Conservation (phyloP, 37 sponge, comb jelly and placozoan genomes). For the Agelas oroides region DNA sequence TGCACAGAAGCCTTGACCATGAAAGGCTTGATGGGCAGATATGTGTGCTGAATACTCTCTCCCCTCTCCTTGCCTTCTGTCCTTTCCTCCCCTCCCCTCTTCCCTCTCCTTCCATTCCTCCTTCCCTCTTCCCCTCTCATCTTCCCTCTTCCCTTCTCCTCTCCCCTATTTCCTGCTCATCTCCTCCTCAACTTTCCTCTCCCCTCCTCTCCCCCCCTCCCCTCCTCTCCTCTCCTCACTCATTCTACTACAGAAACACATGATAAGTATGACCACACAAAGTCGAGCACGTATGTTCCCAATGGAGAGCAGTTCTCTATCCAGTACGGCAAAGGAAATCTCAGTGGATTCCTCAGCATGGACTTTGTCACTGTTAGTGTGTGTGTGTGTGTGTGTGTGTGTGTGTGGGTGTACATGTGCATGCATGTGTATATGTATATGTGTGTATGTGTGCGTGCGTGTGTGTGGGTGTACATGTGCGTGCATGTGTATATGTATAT, state of each 20-base stretch:
- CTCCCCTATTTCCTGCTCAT: too few species aligned
- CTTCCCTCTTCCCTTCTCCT: too few species aligned
- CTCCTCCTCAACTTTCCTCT: too few species aligned
- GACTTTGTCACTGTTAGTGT: constrained; percentile 87
- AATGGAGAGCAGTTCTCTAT: constrained; percentile 90
- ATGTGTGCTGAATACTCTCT: too few species aligned
- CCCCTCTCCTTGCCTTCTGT: not conserved
- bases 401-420: not conserved
- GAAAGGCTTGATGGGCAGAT: too few species aligned
- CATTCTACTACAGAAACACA: constrained; percentile 22
- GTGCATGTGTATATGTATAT: too few species aligned
- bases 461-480: too few species aligned
- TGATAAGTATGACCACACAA: constrained; percentile 64
- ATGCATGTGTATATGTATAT: not conserved
- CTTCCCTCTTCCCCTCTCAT: too few species aligned
- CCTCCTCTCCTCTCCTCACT: not conserved
- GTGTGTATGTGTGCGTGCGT: not conserved
- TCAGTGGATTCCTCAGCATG: constrained; percentile 86
- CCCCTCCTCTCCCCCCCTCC: not conserved
- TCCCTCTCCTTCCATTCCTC: too few species aligned
- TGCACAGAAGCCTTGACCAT: too few species aligned
- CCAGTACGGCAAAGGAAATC: constrained; percentile 88
- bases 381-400: not conserved
- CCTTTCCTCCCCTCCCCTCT: too few species aligned
- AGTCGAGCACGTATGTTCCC: constrained; percentile 78